Base-by-base conservation (phyloP, 1,140 invertebrate species). In the Tribolium castaneum region DNA sequence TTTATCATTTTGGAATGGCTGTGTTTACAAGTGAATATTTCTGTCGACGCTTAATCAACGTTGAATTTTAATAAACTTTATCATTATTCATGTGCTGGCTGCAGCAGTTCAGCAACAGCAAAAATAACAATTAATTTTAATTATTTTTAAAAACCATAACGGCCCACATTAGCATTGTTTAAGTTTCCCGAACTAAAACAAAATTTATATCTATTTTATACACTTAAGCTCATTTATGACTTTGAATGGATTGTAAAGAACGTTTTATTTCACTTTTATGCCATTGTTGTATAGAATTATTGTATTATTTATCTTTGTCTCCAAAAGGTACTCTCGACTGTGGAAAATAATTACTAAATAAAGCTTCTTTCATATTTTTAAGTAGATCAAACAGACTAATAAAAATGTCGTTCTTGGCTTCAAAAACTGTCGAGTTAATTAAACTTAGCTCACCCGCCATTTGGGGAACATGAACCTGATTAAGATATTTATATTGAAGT, bases 11-110 rank as follows among this genome's bases (percentile, higher is more conserved):
- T 4, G 3, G 25, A 1, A 35, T 66, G 9, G 30, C n/a, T 56
- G 25, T n/a, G 59, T 59, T 22, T 22, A 19, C 54, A 7, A 66
- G 22, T 66, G 59, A 66, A 66, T n/a, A 66, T 66, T 35, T 35
- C 30, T 59, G 6, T 45, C 51, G 13, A 7, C 51, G 51, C 16
- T 45, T 45, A 45, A 45, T 45, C 39, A 45, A 9, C 39, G 7
- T 19, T 59, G 54, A 59, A 59, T 59, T 59, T 22, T 59, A 59
- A 59, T 25, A 59, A 59, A 59, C 54, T 22, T n/a, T 9, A 56
- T 59, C 54, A 59, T 59, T 59, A 59, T n/a, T 59, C 54, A 59
- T 59, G 19, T 12, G 7, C 16, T 10, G 1, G 16, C 16, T 14
- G 54, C 10, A 45, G n/a, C 39, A 30, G 39, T 9, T 45, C 3